phyloP scores from a whole-genome alignment of 2,888 invertebrate species.

The Sericinus montela region DNA sequence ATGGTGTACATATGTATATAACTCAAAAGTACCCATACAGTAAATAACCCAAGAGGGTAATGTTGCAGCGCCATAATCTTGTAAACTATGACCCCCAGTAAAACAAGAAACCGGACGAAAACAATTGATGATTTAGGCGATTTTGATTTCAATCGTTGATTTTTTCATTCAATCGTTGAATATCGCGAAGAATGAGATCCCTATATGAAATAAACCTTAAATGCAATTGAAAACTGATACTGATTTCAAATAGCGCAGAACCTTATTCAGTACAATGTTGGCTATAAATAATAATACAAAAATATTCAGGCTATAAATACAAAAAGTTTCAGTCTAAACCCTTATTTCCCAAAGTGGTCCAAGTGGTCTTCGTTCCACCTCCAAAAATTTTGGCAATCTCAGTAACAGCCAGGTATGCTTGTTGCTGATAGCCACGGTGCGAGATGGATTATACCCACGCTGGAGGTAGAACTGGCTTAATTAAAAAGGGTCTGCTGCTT shows the following conservation, averaged over 20 bases:
- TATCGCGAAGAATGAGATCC: neutral
- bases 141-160: neutral
- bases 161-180: neutral
- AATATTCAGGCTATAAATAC: neutral
- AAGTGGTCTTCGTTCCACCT: neutral
- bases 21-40: too few relatives aligned
- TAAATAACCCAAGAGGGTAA: neutral
- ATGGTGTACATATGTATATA: too few relatives aligned
- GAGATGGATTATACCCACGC: neutral
- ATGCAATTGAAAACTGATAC: neutral
- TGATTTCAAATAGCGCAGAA: neutral
- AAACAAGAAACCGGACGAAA: neutral
- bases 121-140: neutral
- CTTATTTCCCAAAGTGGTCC: too few relatives aligned
- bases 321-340: neutral
- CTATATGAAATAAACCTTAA: neutral
- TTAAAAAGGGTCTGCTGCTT: neutral
- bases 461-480: too few relatives aligned
- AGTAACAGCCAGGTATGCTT: neutral
- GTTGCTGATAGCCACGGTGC: neutral
- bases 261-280: neutral
- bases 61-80: neutral
- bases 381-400: neutral
- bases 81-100: neutral
- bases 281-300: too few relatives aligned